Evolutionary conservation across 1,140 invertebrate species (phyloP).

Genomic region (Brachionus paranguensis): DNA sequence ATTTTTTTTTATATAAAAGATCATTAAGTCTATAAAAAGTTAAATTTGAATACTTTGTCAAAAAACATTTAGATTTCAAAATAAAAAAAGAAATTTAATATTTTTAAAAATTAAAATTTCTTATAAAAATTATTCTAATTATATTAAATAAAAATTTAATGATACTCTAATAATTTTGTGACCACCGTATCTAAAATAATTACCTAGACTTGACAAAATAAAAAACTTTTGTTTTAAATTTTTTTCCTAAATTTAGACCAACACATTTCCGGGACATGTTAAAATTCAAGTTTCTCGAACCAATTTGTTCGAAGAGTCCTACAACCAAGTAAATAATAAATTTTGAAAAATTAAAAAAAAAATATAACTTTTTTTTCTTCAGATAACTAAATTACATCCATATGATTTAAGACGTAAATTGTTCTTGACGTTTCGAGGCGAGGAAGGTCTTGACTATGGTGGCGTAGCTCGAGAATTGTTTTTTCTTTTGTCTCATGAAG

Average conservation of each 20-base stretch:
- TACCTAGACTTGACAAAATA: no score
- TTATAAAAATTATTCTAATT: no score
- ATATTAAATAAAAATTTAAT: no score
- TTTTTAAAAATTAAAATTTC: no score
- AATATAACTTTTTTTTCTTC: conserved; percentile 75
- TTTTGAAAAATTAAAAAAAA: conserved; percentile 43
- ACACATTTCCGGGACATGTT: conserved; percentile 17
- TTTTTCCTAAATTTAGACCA: neutral
- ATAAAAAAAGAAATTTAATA: no score
- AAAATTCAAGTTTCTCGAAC: conserved; percentile 63
- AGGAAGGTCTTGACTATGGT: conserved; percentile 93
- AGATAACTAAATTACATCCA: conserved; percentile 44
- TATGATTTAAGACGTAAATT: conserved; percentile 75
- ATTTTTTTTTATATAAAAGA: no score
- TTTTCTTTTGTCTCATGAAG: conserved; percentile 94
- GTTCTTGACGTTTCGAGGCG: conserved; percentile 90
- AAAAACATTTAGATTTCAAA: no score
- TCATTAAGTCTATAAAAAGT: no score
- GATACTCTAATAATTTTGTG: no score
- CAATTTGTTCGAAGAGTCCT: conserved; percentile 89
- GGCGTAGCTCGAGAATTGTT: conserved; percentile 88
- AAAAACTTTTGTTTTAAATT: neutral
- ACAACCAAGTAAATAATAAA: conserved; percentile 44
- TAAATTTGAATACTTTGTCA: no score
- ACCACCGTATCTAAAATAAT: no score